Conservation (phyloP, 1,140 invertebrate genomes). For the Drosophila grimshawi region DNA sequence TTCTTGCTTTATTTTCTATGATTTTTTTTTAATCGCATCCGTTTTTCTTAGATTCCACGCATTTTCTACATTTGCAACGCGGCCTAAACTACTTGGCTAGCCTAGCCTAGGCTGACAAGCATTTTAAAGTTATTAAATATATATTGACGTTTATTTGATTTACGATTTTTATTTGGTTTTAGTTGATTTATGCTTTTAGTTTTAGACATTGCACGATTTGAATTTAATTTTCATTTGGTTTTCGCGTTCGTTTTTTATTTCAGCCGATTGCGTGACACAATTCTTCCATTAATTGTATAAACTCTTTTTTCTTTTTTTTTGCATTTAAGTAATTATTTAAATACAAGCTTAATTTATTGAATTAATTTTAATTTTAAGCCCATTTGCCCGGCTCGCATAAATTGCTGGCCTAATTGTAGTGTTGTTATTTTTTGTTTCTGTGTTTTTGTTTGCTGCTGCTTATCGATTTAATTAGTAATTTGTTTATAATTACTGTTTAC, state of each 20-base stretch:
- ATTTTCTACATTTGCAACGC: slow-evolving; percentile 24
- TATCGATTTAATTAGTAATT: slow-evolving; percentile 43
- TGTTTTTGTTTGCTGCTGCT: slow-evolving; percentile 18
- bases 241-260: slow-evolving; percentile 48
- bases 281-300: slow-evolving; percentile 44
- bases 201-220: slow-evolving; percentile 25
- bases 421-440: slow-evolving; percentile 12
- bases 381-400: slow-evolving; percentile 35
- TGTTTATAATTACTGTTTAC: slow-evolving; percentile 37
- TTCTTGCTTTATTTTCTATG: slow-evolving; percentile 31
- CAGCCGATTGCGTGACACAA: slow-evolving; percentile 39
- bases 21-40: slow-evolving; percentile 1
- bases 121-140: slow-evolving; percentile 53
- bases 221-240: slow-evolving; percentile 46
- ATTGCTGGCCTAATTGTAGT: slow-evolving; percentile 7
- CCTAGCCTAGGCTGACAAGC: slow-evolving; percentile 22
- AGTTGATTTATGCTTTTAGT: slow-evolving; percentile 35
- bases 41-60: slow-evolving; percentile 3
- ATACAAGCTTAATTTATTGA: slow-evolving; percentile 73
- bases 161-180: slow-evolving; percentile 21
- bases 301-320: slow-evolving; percentile 35
- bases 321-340: slow-evolving; percentile 47
- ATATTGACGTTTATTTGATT: slow-evolving; percentile 25
- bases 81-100: slow-evolving; percentile 29
- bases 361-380: slow-evolving; percentile 58